Base-by-base conservation (phyloP, 2,888 invertebrate genomes). In the Volucella zonaria region DNA sequence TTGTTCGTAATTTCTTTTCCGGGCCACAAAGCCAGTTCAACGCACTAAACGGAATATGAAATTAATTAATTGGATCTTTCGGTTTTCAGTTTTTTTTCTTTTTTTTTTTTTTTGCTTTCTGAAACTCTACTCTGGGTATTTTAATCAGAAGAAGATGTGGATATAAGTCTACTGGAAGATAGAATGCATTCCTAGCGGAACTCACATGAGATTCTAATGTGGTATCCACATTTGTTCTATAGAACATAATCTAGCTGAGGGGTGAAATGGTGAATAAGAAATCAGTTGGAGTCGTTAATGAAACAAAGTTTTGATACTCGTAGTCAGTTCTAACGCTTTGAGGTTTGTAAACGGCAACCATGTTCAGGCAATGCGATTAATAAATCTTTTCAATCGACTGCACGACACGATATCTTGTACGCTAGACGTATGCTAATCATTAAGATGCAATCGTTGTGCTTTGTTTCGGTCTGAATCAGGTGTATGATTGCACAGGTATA, bases 31-130 rank as follows among this genome's bases (percentile, higher is more conserved):
- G 14, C 49, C 9, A 58, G 75, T 52, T 82, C 67, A 83, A 62
- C 58, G 71, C 43, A 76, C 79, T 59, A 62, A 79, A 79, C 83
- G 75, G 79, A 62, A 71, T 62, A 61, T 64, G 49, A 71, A 79
- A 61, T 83, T 79, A 83, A 75, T 79, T 74, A 75, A 67, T 52
- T 67, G 45, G 10, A 40, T 73, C 56, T 51, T 61, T 14, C 2
- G 31, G 52, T 18, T 23, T 59, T 67, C 42, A 40, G 23, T 71
- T 61, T 51, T 23, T 52, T 75, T 47, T 62, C 8, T 47, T 52
- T 54, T 61, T 23, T 54, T 59, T 40, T 56, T 64, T 40, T 56
- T 64, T 40, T 31, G 31, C 31, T 31, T 31, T 31, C 6, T 31
- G 31, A 31, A 31, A 6, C 31, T 31, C 31, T 31, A 38, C 18